Conservation (phyloP, 1,140 invertebrate species). For the Battus philenor region DNA sequence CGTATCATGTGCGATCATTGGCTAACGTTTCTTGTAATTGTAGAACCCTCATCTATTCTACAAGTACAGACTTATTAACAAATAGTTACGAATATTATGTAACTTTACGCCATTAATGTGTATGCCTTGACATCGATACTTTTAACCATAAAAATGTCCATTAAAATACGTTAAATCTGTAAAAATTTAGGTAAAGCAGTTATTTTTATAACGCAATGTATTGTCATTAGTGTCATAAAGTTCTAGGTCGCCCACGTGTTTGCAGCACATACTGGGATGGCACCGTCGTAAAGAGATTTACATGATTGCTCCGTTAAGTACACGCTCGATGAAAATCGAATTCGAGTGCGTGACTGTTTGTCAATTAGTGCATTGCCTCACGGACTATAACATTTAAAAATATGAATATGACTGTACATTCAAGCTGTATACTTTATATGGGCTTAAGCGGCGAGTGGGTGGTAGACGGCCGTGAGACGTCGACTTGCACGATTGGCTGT, state of each 20-base stretch:
- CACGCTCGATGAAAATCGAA: constrained; percentile 8
- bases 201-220: constrained; percentile 1
- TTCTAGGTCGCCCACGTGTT: constrained; percentile 9
- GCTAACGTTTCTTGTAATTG: constrained; percentile 10
- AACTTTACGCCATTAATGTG: no score
- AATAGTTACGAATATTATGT: constrained; percentile 2
- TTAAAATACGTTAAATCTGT: background rate
- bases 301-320: constrained; percentile 1
- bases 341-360: constrained; percentile 31
- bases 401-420: constrained; percentile 57
- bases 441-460: constrained; percentile 64
- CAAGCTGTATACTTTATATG: constrained; percentile 63
- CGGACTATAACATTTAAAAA: constrained; percentile 43
- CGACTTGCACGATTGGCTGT: constrained; percentile 49
- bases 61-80: constrained; percentile 1
- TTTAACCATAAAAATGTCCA: background rate
- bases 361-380: constrained; percentile 46
- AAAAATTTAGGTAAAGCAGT: background rate
- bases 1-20: constrained; percentile 7
- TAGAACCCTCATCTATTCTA: constrained; percentile 2
- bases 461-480: constrained; percentile 61
- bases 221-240: constrained; percentile 2
- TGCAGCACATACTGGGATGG: background rate
- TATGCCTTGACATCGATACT: no score
- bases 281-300: constrained; percentile 3